Percentiles rank a stretch among this genome's conserved stretches.
Conservation (phyloP, 2,113 vertebrate species). For the Scopus umbretta region DNA sequence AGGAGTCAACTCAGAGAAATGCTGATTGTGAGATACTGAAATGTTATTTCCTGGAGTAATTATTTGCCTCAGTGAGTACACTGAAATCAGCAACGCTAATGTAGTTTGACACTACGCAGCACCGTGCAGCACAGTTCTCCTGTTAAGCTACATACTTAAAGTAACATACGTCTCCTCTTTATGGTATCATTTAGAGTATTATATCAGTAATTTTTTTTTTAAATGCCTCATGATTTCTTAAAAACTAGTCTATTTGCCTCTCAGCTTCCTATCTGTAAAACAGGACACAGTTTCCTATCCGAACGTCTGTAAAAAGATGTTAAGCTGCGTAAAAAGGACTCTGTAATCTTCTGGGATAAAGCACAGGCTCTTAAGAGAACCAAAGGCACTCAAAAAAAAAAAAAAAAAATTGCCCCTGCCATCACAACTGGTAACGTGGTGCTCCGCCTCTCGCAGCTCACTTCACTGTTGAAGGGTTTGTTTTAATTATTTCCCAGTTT, state of each 20-base stretch:
- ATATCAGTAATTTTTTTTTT: background rate
- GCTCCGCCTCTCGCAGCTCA: background rate
- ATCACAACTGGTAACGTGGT: accelerated
- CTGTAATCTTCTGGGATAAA: background rate
- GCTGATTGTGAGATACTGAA: background rate
- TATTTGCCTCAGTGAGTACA: background rate
- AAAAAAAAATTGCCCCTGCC: background rate
- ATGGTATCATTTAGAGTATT: background rate
- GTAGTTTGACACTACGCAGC: background rate
- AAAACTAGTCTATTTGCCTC: background rate
- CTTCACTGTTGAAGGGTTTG: background rate
- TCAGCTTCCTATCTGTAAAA: background rate
- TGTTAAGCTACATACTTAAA: background rate
- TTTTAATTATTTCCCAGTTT: background rate
- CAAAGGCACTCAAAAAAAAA: background rate
- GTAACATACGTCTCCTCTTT: background rate
- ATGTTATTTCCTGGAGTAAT: constrained; percentile 27
- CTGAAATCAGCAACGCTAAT: background rate
- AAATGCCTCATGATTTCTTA: background rate
- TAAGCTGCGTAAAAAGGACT: background rate
- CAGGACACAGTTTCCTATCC: background rate
- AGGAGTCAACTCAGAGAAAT: background rate
- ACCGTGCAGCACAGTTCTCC: background rate
- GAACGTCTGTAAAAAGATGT: background rate
- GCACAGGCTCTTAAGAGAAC: background rate